Base-by-base conservation (phyloP, 2,888 invertebrate species). In the Drosophila melanosoma region DNA sequence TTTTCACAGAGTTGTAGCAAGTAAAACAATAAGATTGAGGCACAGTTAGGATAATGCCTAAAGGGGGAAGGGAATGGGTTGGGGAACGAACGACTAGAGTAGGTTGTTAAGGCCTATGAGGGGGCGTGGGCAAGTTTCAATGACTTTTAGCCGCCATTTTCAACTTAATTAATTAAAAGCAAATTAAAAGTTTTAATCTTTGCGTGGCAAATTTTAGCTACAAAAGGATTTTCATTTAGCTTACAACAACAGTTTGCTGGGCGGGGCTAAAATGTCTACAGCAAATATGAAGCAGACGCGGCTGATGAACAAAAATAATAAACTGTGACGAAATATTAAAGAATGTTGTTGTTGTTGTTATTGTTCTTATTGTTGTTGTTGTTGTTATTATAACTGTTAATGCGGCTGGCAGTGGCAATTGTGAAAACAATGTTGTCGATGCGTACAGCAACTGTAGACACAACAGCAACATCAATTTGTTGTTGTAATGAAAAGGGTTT, bases 161-260 rank as follows among this genome's bases (percentile, higher is more conserved):
- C 87, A 91, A 90, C 91, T 90, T 90, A 90, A 91, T 90, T 90
- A 90, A 91, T 90, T 90, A 91, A 90, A 90, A 88, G 90, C 89
- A 90, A 91, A 90, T 90, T 90, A 87, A 90, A 91, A 91, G 83
- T 91, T 90, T 90, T 90, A 91, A 90, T 90, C 90, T 87, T 67
- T 82, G 77, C 79, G 74, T 75, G 70, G 79, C 82, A 89, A 91
- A 87, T 90, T 91, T 87, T 82, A 79, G 77, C 77, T 82, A 72
- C 79, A 82, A 83, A 83, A 76, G 74, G 82, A 79, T 78, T 89
- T 78, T 70, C 76, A 64, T 66, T 63, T 69, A 12, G 49, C 53
- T 53, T 42, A 61, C 52, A 69, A 63, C 70, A 63, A 61, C 59
- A 70, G 69, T 49, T 29, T 29, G 57, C 3, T 5, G 20, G n/a